Base-by-base conservation (phyloP, 2,888 invertebrate genomes). In the Apodemia hepburni region DNA sequence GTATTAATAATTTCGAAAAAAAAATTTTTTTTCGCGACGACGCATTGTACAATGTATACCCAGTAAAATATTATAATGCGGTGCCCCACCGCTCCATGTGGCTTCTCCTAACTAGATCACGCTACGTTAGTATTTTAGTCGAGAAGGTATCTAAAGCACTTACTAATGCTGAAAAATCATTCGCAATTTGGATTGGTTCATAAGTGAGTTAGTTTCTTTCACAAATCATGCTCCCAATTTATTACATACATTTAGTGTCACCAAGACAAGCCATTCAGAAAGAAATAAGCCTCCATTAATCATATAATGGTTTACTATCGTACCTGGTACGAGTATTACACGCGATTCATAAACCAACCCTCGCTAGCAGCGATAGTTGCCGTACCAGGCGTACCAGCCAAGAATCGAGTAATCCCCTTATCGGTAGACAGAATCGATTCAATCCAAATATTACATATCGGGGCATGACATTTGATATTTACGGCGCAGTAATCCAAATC, bases 381-480 rank as follows among this genome's bases (percentile, higher is more conserved):
- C 81, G 89, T 73, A 78, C 85, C 80, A 79, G 80, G 84, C 82
- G 89, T 90, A 77, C 88, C 89, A 88, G 84, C 75, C 82, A 72
- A 77, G 78, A 79, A 82, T 85, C 80, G 81, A 82, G 81, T 86
- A 86, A 86, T 84, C 84, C 79, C 79, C 82, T 83, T 87, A 89
- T 89, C 88, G 86, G 81, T 81, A 82, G 82, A 83, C 84, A 75
- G 80, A 85, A 87, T 86, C 87, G 88, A 86, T 87, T 87, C 84
- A 85, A 86, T 87, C 82, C 83, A 80, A 87, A 87, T 87, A 88
- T 88, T 86, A 87, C 81, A 82, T 84, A 85, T 84, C 82, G 84
- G 81, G 76, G 80, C 84, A 87, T 86, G 87, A 87, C 87, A 86
- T 87, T 87, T 84, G 84, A 87, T 89, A 89, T 90, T 89, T 89